Evolutionary conservation across 2,797 vertebrate genomes (phyloP).

Genomic region (Mus caroli): DNA sequence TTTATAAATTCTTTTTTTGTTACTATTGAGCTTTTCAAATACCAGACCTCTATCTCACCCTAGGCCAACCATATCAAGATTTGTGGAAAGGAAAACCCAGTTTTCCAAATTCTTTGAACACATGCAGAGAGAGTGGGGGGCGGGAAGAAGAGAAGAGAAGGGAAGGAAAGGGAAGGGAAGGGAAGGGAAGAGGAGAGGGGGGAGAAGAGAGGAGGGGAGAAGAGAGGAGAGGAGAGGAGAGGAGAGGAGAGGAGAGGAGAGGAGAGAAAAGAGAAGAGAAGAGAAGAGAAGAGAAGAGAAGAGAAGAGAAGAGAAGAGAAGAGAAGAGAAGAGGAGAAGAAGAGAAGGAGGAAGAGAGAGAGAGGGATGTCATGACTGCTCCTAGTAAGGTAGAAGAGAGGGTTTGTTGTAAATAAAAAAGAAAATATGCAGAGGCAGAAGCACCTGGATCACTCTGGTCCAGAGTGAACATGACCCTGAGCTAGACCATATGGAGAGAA

Average conservation of each 20-base stretch:
- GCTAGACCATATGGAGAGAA: not conserved
- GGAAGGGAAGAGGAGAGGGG: too few relatives aligned
- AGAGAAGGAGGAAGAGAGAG: not conserved
- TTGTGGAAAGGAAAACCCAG: not conserved
- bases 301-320: too few relatives aligned
- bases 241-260: too few relatives aligned
- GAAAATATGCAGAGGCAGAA: not conserved
- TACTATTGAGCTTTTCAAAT: not conserved
- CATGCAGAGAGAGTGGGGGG: not conserved
- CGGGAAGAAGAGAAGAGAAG: too few relatives aligned
- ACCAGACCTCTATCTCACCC: not conserved
- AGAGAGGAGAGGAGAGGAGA: not conserved
- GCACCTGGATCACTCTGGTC: not conserved
- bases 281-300: too few relatives aligned
- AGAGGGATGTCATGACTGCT: not conserved
- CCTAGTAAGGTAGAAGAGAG: not conserved
- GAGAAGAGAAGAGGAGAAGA: not conserved
- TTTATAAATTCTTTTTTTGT: constrained; percentile 24
- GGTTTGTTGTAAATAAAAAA: not conserved
- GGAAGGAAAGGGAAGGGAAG: not conserved
- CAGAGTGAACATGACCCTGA: not conserved
- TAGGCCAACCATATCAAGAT: constrained; percentile 5
- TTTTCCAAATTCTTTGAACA: not conserved
- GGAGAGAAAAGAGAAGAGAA: not conserved
- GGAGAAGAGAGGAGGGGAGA: too few relatives aligned